Percentiles rank a stretch among this genome's conserved stretches.
Conservation (phyloP, 1,140 invertebrate species). For the Trypoxylus dichotomus region DNA sequence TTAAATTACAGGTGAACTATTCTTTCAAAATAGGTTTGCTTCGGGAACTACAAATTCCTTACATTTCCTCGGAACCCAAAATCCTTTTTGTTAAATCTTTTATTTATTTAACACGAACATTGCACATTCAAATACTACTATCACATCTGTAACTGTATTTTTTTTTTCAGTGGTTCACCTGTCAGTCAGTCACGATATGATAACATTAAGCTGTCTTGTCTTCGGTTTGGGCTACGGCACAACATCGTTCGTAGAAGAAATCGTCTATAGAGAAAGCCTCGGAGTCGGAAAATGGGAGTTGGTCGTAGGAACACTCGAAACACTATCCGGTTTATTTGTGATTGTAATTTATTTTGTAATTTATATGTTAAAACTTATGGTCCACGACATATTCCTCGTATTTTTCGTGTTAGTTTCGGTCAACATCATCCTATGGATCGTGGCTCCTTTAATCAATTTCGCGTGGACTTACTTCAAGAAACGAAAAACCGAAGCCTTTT, state of each 20-base stretch:
- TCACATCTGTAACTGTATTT: not conserved
- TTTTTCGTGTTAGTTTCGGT: constrained; percentile 35
- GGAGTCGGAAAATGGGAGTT: constrained; percentile 39
- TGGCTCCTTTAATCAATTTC: constrained; percentile 20
- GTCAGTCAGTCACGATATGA: constrained; percentile 39
- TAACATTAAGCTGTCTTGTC: constrained; percentile 41
- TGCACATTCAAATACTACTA: no score
- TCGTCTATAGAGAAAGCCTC: constrained; percentile 37
- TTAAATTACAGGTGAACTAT: no score
- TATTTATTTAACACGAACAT: no score
- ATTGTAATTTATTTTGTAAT: constrained; percentile 44
- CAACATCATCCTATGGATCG: constrained; percentile 39
- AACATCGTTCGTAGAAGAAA: constrained; percentile 38
- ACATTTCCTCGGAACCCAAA: no score
- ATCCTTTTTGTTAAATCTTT: no score
- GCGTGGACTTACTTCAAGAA: constrained; percentile 8
- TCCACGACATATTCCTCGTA: constrained; percentile 34
- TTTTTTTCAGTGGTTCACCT: constrained; percentile 39
- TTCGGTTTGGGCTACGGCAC: constrained; percentile 45
- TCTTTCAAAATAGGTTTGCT: no score
- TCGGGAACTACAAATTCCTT: no score
- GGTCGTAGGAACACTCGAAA: constrained; percentile 39
- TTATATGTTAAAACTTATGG: constrained; percentile 37
- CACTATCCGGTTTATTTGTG: constrained; percentile 38
- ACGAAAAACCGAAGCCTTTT: not conserved